Conservation (phyloP, 2,113 vertebrate genomes). For the Chionis minor region DNA sequence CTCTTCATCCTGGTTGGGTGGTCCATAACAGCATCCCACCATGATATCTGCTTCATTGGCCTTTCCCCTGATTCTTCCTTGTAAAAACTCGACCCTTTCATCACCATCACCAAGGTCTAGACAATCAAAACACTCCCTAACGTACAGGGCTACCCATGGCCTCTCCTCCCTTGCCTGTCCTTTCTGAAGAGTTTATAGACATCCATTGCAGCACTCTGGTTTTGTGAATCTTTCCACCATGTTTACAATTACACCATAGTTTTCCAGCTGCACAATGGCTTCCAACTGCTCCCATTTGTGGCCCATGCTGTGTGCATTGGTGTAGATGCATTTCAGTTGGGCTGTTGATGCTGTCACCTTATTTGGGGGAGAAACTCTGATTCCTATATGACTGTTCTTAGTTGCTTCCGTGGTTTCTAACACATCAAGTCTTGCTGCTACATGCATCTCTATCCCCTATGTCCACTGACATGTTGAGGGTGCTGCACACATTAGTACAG, state of each 20-base stretch:
- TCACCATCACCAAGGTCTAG: too few relatives aligned
- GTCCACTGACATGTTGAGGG: not conserved
- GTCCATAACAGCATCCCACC: not conserved
- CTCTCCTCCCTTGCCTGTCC: not conserved
- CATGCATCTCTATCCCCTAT: not conserved
- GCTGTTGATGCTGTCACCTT: not conserved
- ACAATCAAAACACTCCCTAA: too few relatives aligned
- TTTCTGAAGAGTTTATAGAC: not conserved
- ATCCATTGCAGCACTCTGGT: not conserved
- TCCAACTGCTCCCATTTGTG: not conserved
- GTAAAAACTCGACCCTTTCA: not conserved
- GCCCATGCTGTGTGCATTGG: not conserved
- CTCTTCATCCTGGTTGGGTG: not conserved
- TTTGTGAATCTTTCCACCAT: not conserved
- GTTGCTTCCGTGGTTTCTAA: not conserved
- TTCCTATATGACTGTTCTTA: not conserved
- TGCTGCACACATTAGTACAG: not conserved
- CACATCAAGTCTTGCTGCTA: not conserved
- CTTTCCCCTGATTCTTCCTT: not conserved
- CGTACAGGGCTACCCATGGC: too few relatives aligned
- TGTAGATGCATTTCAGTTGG: not conserved
- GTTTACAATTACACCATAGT: not conserved
- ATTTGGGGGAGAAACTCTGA: not conserved
- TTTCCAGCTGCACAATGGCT: not conserved
- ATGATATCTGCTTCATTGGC: not conserved